Base-by-base conservation (phyloP, 2,797 vertebrate species). In the Nannoperca obscura region DNA sequence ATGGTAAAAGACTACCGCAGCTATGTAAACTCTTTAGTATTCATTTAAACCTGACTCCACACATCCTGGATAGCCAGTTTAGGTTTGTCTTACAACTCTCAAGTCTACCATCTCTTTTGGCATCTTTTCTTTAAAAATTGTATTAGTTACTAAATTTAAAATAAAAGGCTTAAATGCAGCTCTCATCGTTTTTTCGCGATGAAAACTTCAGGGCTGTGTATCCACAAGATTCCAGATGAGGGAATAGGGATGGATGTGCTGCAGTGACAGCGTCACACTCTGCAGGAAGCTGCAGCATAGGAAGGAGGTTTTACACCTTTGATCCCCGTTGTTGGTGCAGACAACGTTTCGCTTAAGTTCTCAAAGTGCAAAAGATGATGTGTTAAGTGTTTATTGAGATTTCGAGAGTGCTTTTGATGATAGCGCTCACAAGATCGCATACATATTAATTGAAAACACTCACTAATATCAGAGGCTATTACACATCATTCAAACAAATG, bases 231-330 rank as follows among this genome's bases (percentile, higher is more conserved):
- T 71, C 68, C 69, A 73, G 80, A 76, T 53, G 80, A 79, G 78
- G 85, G 46, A 82, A 61, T 6, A 42, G 52, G 44, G 64, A 77
- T 55, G 58, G 74, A 74, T 78, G 76, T 83, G 81, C 73, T 63
- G 59, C 15, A 10, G 72, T 63, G 70, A 74, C 74, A 68, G 69
- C 20, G 72, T 92, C 80, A 74, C 90, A 89, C 88, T 90, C 88
- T 55, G 81, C 74, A 53, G 88, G 90, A 81, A 24, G 76, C 74
- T 44, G 72, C 57, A 20, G 74, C 36, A 0, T 14, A 60, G n/a
- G 46, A 57, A 69, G 63, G 40, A 68, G 64, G 65, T 70, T 77
- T 87, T 40, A 88, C 89, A 91, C 89, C 73, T 92, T 32, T 58
- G 20, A 63, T 42, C 73, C 80, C 57, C 0, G 75, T 74, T 40